Conservation (phyloP, 2,888 invertebrate species). For the Nysson spinosus region DNA sequence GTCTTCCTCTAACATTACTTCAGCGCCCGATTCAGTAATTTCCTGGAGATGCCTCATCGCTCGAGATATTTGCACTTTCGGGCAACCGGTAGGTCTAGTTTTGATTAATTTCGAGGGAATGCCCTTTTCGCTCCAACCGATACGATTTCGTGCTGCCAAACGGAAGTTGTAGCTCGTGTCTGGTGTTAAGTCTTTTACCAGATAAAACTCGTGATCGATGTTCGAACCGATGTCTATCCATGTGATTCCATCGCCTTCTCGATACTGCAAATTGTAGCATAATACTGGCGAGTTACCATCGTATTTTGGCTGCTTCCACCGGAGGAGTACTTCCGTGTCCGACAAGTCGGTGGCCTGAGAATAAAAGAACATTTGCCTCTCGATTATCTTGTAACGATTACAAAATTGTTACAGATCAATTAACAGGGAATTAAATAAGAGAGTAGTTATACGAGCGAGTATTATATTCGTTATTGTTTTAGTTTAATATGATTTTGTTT, state of each 20-base stretch:
- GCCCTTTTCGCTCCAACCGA: conserved; percentile 96
- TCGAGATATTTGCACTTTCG: conserved; percentile 87
- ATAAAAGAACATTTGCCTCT: no score
- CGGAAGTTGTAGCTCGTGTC: conserved; percentile 93
- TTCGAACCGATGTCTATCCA: conserved; percentile 93
- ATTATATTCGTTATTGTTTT: no score
- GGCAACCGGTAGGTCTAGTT: conserved; percentile 83
- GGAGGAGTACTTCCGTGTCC: conserved; percentile 90
- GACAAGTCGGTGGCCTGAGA: conserved; percentile 82
- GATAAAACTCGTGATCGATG: conserved; percentile 95
- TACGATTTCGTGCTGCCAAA: conserved; percentile 91
- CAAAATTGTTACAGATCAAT: no score
- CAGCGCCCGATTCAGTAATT: conserved; percentile 89
- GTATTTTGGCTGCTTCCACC: conserved; percentile 95
- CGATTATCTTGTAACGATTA: no score
- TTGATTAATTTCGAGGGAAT: conserved; percentile 87
- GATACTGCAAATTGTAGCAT: conserved; percentile 93
- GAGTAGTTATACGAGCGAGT: no score
- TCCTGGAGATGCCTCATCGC: conserved; percentile 92
- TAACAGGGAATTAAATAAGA: no score
- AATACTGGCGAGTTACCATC: conserved; percentile 94
- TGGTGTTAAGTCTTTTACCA: conserved; percentile 88
- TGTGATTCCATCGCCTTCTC: conserved; percentile 85
- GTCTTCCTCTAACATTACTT: conserved; percentile 81
- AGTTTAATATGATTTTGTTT: not conserved